Base-by-base conservation (phyloP, 2,797 vertebrate genomes). In the Anabas testudineus region DNA sequence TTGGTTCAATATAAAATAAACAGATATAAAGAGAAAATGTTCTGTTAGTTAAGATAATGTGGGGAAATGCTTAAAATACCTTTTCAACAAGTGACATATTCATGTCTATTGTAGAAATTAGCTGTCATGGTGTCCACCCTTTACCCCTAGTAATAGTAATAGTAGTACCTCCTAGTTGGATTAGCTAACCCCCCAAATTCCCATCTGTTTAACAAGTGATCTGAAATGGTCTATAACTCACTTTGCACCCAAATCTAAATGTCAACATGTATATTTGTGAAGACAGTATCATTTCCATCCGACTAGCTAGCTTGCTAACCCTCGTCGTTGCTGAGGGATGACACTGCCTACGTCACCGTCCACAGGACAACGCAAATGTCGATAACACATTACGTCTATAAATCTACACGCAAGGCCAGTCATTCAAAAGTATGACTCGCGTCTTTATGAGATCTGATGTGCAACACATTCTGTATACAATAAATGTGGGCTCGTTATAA, bases 291-390 rank as follows among this genome's bases (percentile, higher is more conserved):
- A 13, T 13, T 36, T 36, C 34, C 10, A 13, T 36, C 13, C 36
- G 12, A 36, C 34, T 13, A 36, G 12, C 10, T 36, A 36, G 18
- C 32, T 16, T 30, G 52, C 51, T 74, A 73, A 12, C 63, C 9
- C 13, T 7, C 59, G 9, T 2, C 19, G 16, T 39, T 34, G 12
- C 7, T 32, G 16, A 3, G 7, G 39, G 43, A 5, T 43, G 53
- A 48, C 72, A 9, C 18, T 46, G 56, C 22, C 4, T 47, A 76
- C 76, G 64, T 76, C 71, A 82, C 64, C 39, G 13, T 10, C 15
- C n/a, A 2, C 15, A 1, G 42, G 41, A 67, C 46, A 2, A 10
- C 30, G 28, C 54, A 49, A 58, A 62, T 60, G 32, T 36, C 15
- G 1, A 13, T 0, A 16, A 18, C 26, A 24, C 7, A 3, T 28